Base-by-base conservation (phyloP, 2,888 invertebrate species). In the Platypus cylindrus region DNA sequence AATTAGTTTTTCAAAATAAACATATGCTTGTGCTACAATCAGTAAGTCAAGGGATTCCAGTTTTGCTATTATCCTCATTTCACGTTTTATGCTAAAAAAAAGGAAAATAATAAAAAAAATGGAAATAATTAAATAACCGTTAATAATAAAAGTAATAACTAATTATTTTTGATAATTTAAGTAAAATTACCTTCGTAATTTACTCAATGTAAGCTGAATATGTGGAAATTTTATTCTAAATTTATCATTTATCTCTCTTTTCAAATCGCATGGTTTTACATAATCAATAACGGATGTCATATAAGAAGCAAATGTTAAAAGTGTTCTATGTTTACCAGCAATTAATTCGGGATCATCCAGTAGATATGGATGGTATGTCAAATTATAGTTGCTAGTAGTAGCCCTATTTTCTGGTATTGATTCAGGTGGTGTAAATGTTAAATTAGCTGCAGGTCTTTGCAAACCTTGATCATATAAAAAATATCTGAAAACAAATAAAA, bases 1-100 rank as follows among this genome's bases (percentile, higher is more conserved):
- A 48, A 97, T 91, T 34, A 97, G 67, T 59, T 93, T 93, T 61
- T 98, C 97, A 62, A 95, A 97, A 64, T 91, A 97, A n/a, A 95
- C 95, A 57, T 91, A 95, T 0, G 94, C 86, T 59, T 93, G 91
- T 12, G 97, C 94, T 12, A 97, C 85, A 1, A 90, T 90, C 41
- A 94, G 67, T 39, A 93, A 66, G 64, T 97, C 95, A 32, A 73
- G 71, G 38, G 81, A 78, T 60, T 90, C 87, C 51, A 79, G 68
- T 60, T 83, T 85, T 2, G 85, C 86, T 38, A 90, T 89, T 62
- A 89, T 85, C 15, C 85, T 73, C 87, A 97, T 89, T 66, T 95
- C 95, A 47, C 87, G 75, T 63, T 97, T 97, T 45, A 97, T 75
- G 63, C 95, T 90, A 62, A 27, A 66, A 55, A 35, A 43, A 38